phyloP scores from a whole-genome alignment of 2,113 vertebrate species.

The Dromaius novaehollandiae region DNA sequence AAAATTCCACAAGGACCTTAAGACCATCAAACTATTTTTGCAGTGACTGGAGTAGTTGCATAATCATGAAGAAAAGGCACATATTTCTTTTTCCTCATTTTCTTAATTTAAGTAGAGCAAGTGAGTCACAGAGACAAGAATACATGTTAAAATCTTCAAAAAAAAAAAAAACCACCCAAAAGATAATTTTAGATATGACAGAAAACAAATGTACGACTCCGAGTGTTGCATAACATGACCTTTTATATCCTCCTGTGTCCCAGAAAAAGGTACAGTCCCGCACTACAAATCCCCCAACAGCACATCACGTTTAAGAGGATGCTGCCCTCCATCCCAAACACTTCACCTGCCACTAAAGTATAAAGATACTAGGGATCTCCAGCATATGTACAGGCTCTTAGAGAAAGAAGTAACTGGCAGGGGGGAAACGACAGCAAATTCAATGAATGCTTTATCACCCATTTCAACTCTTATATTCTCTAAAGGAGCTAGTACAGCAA shows the following conservation, averaged over 20 bases:
- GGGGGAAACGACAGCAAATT: neutral
- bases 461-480: neutral
- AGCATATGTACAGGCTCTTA: neutral
- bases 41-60: neutral
- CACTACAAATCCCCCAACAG: neutral
- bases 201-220: neutral
- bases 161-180: neutral
- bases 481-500: neutral
- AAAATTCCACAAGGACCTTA: neutral
- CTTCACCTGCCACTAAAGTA: fast-evolving
- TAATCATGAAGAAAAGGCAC: neutral
- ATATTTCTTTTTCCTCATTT: neutral
- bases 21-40: neutral
- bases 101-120: neutral
- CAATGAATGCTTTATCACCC: neutral
- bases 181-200: constrained; percentile 1
- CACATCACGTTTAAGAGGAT: neutral
- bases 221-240: neutral
- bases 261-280: neutral
- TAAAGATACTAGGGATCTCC: neutral
- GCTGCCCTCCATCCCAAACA: neutral
- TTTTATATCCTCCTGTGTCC: neutral
- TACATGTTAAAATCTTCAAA: neutral
- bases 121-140: constrained; percentile 37
- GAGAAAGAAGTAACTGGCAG: neutral